Base-by-base conservation (phyloP, 1,140 invertebrate genomes). In the Palaemon carinicauda region DNA sequence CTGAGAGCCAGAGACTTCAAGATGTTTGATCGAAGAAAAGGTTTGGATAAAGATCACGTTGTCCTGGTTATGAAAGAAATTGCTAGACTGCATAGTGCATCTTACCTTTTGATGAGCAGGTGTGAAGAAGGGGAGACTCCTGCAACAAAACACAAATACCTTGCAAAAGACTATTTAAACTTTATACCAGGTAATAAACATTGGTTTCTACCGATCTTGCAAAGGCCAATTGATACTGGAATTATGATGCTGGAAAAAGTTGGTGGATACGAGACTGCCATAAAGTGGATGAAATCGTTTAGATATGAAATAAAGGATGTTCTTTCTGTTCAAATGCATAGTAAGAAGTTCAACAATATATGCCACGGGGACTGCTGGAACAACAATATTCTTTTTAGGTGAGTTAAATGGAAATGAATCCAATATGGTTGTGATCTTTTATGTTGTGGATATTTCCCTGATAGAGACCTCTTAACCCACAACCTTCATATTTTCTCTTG, bases 321-420 rank as follows among this genome's bases (percentile, higher is more conserved):
- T 5, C 14, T 86, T 7, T 7, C 50, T 4, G 33, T 31, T 69
- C n/a, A 69, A 21, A 12, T 2, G 9, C 17, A 21, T 7, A 9
- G 31, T 14, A 1, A 10, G 51, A 17, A 33, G 51, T 65, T 86
- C 73, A 56, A 69, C 80, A 69, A 65, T 51, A 80, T 80, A 9
- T 15, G 75, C 14, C 75, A 73, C 29, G 75, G 77, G 9, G 65
- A 80, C 77, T 84, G 82, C 73, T 84, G 82, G 82, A 27, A 77
- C 82, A 84, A 84, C 82, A 84, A 84, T n/a, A 21, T 84, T n/a
- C 52, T 84, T 2, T 84, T 84, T 41, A 84, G 82, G 82, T 84
- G 31, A 27, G n/a, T 27, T 1, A n/a, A n/a, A 19, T 10, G 3
- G 9, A n/a, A n/a, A n/a, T n/a, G n/a, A n/a, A n/a, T n/a, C n/a